Base-by-base conservation (phyloP, 1,140 invertebrate genomes). In the Bombus huntii region DNA sequence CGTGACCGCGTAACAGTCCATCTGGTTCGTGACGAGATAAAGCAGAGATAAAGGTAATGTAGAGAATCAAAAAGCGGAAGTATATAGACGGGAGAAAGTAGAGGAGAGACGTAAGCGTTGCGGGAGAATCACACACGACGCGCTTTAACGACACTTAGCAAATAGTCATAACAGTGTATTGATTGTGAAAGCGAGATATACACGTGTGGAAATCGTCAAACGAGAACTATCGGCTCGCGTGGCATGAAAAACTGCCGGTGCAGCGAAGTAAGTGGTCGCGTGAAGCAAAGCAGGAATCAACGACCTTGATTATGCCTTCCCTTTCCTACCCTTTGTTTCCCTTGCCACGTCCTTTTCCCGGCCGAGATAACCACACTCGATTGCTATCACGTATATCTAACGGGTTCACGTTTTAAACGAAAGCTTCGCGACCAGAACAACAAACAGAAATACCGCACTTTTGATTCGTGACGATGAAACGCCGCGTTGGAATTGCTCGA, bases 281-380 rank as follows among this genome's bases (percentile, higher is more conserved):
- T 83, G 81, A 70, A 70, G 34, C 31, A 44, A 31, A 62, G 25
- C 53, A 39, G 18, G 68, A 80, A 85, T 85, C 83, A 80, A 85
- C 83, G 68, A 85, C 77, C 83, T 85, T 79, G 83, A 80, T 85
- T 72, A 25, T 66, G 39, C 39, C 66, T 75, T 78, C 1, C 47
- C 18, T 18, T 28, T 25, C 10, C 13, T 31, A 22, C 44, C 2
- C 22, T 18, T 62, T 22, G 15, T 66, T 76, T 22, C 25, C 9
- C 37, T 39, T 15, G 25, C 12, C 70, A 28, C 70, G 28, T 28
- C 9, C 47, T 53, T 53, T 53, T 22, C 47, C 18, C 47, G 47
- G n/a, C 4, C 74, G 15, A 25, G 75, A 77, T 62, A 62, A 15
- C 28, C 37, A 28, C 37, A 6, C 37, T 76, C 34, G 34, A 39